Conservation (phyloP, 1,140 invertebrate genomes). For the Harpegnathos saltator region DNA sequence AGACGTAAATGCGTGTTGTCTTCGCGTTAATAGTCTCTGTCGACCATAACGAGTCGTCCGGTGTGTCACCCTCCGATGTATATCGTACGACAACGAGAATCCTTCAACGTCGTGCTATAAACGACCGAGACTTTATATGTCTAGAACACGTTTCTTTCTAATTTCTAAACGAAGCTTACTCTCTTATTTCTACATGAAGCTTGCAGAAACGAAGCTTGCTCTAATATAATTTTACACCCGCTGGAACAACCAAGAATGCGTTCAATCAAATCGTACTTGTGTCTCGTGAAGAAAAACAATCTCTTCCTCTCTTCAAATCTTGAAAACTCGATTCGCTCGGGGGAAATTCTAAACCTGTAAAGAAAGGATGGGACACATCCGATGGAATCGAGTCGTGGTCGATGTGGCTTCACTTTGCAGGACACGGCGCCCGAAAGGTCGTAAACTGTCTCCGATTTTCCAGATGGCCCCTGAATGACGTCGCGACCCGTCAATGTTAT, state of each 20-base stretch:
- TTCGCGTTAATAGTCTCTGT: slow-evolving; percentile 77
- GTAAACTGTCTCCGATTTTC: slow-evolving; percentile 82
- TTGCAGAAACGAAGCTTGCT: no score
- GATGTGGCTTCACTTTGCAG: slow-evolving; percentile 77
- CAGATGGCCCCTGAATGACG: slow-evolving; percentile 79
- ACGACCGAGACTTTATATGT: no score
- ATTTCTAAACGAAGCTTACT: no score
- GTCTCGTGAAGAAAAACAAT: not conserved
- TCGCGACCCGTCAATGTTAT: slow-evolving; percentile 62
- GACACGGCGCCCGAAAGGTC: slow-evolving; percentile 76
- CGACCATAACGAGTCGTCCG: slow-evolving; percentile 57
- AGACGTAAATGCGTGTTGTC: slow-evolving; percentile 66
- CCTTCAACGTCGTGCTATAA: no score
- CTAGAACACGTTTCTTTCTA: no score
- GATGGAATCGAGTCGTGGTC: slow-evolving; percentile 71
- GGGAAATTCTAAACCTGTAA: slow-evolving; percentile 23
- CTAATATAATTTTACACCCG: no score
- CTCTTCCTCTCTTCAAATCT: not conserved
- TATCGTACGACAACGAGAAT: no score
- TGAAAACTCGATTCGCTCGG: not conserved
- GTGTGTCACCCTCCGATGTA: not conserved
- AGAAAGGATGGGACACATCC: slow-evolving; percentile 37
- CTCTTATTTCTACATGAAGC: no score
- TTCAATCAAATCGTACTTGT: no score
- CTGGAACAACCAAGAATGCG: no score